phyloP scores from a whole-genome alignment of 1,140 invertebrate genomes.

The Anthonomus grandis region DNA sequence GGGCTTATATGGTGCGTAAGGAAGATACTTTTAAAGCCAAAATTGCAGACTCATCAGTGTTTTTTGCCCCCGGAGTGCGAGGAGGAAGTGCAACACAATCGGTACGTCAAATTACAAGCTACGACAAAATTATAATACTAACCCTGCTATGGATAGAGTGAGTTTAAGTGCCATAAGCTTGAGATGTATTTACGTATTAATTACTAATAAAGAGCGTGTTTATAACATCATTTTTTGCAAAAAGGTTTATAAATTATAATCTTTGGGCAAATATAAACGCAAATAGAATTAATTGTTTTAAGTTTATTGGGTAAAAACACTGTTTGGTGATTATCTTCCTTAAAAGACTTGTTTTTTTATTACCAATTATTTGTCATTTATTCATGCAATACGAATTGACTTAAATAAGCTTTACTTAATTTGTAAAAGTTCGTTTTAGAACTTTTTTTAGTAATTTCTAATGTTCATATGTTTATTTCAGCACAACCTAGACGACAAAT shows the following conservation, averaged over 20 bases:
- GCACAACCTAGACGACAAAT: not conserved
- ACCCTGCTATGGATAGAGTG: not conserved
- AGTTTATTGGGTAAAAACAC: not conserved
- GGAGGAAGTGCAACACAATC: slow-evolving; percentile 52
- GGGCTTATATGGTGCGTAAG: slow-evolving; percentile 55
- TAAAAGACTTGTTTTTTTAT: not conserved
- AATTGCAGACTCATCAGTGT: slow-evolving; percentile 53
- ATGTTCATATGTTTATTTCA: not conserved
- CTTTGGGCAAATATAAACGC: slow-evolving; percentile 4
- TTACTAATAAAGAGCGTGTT: not conserved
- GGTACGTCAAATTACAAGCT: slow-evolving; percentile 61
- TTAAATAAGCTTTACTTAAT: not conserved
- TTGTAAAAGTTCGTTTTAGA: not conserved
- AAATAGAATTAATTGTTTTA: not conserved
- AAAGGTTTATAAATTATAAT: too few relatives aligned
- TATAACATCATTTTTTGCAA: too few relatives aligned
- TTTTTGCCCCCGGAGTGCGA: slow-evolving; percentile 53
- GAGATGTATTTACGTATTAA: too few relatives aligned
- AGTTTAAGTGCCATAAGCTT: slow-evolving; percentile 1
- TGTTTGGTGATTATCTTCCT: not conserved
- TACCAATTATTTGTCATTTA: not conserved
- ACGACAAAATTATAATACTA: slow-evolving; percentile 55
- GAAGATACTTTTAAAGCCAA: slow-evolving; percentile 54
- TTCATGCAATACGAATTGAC: not conserved
- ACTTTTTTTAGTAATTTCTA: not conserved